These are phyloP conservation scores for Clistopyga incitator DNA, from an alignment of 2,888 invertebrate genomes.

Conservation along the genomic window DNA sequence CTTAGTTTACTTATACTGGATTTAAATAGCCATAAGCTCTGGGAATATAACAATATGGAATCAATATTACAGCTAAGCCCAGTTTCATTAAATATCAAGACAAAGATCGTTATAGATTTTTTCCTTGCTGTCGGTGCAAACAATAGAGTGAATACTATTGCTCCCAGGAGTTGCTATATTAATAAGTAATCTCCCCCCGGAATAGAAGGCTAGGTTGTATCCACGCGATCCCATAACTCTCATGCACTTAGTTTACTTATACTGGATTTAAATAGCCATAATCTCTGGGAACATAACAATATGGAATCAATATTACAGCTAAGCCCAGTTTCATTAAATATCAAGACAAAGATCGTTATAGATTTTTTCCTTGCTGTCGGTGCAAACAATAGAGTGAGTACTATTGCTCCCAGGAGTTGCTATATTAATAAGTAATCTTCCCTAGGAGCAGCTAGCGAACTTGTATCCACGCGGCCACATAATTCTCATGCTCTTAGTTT, in stretches of 20 bases:
- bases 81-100: too few relatives aligned
- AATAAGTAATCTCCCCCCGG: slow-evolving; percentile 24
- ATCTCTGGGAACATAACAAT: slow-evolving; percentile 31
- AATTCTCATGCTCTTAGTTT: slow-evolving; percentile 44
- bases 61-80: slow-evolving; percentile 29
- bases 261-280: slow-evolving; percentile 18
- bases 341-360: neutral
- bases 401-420: too few relatives aligned
- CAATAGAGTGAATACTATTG: slow-evolving; percentile 87
- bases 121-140: too few relatives aligned
- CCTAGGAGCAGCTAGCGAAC: slow-evolving; percentile 7
- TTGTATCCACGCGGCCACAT: slow-evolving; percentile 52
- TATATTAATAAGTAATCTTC: slow-evolving; percentile 32
- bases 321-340: neutral
- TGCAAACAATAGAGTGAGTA: too few relatives aligned
- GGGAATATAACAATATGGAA: slow-evolving; percentile 33
- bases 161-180: neutral
- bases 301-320: slow-evolving; percentile 30
- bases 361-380: too few relatives aligned
- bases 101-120: too few relatives aligned
- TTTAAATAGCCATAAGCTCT: slow-evolving; percentile 25
- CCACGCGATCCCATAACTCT: slow-evolving; percentile 59
- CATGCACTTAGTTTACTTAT: slow-evolving; percentile 30
- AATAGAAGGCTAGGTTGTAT: slow-evolving; percentile 8
- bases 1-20: slow-evolving; percentile 5